phyloP scores from a whole-genome alignment of 2,113 vertebrate genomes.

The Clupea harengus region DNA sequence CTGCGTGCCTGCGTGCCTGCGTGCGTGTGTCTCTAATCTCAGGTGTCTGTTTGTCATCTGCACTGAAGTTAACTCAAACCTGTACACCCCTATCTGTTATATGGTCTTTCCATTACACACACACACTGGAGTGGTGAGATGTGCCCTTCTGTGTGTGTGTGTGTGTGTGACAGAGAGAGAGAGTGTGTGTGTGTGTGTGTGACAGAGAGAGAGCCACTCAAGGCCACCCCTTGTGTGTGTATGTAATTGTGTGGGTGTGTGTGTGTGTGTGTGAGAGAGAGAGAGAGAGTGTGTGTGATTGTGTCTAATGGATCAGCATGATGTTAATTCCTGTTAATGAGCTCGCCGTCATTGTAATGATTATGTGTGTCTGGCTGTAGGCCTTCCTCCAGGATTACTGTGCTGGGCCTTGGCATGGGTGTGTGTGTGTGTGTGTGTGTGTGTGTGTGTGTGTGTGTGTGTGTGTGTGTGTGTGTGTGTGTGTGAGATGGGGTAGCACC shows the following conservation, averaged over 20 bases:
- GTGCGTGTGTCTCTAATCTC: not conserved
- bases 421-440: no score
- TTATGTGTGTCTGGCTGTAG: not conserved
- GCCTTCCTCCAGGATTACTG: not conserved
- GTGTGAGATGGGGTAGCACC: no score
- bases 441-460: not conserved
- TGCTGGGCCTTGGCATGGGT: not conserved
- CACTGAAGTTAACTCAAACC: not conserved
- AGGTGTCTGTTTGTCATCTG: not conserved
- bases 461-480: not conserved
- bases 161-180: no score
- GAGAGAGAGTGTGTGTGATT: no score
- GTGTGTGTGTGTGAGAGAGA: constrained; percentile 4
- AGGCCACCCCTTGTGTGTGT: no score
- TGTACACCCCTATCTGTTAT: not conserved
- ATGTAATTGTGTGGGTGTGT: not conserved
- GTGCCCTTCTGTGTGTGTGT: not conserved
- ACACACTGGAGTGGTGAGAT: not conserved
- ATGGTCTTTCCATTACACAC: not conserved
- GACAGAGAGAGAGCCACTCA: not conserved
- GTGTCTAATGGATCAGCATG: not conserved
- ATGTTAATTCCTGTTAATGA: constrained; percentile 28
- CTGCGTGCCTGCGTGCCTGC: not conserved
- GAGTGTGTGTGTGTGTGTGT: no score
- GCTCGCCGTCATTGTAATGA: constrained; percentile 32